phyloP scores from a whole-genome alignment of 2,888 invertebrate genomes.

The Leptura quadrifasciata region DNA sequence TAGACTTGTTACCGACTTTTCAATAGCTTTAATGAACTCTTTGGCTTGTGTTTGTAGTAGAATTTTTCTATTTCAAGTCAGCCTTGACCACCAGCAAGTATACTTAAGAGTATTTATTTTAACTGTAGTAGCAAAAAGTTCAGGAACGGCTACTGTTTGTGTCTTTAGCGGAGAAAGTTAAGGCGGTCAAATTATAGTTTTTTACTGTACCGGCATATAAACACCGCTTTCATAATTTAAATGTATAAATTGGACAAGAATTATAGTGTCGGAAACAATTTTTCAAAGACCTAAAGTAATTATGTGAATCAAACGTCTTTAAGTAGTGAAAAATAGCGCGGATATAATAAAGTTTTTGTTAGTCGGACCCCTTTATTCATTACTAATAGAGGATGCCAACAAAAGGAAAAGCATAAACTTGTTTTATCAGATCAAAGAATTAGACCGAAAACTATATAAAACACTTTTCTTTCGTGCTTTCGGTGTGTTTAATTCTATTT shows the following conservation, averaged over 20 bases:
- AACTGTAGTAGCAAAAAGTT: not conserved
- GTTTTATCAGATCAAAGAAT: conserved; percentile 37
- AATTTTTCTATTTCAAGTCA: not conserved
- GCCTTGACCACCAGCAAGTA: not conserved
- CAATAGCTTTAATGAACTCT: no score
- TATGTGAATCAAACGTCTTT: conserved; percentile 32
- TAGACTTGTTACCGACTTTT: no score
- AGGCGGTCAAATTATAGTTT: conserved; percentile 9
- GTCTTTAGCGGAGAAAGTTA: conserved; percentile 6
- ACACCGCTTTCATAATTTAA: conserved; percentile 23
- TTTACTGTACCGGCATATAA: not conserved
- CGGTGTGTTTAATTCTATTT: conserved; percentile 10
- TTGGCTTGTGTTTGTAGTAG: not conserved
- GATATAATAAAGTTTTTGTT: conserved; percentile 38
- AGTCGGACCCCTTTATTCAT: conserved; percentile 26
- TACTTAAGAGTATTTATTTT: conserved; percentile 1
- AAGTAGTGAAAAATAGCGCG: conserved; percentile 36
- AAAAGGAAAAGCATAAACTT: conserved; percentile 29
- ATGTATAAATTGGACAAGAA: conserved; percentile 34
- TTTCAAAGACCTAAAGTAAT: conserved; percentile 34
- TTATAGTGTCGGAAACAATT: conserved; percentile 35
- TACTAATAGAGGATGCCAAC: conserved; percentile 32
- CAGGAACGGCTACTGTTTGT: not conserved
- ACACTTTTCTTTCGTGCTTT: conserved; percentile 18
- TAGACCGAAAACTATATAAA: conserved; percentile 17